A percentile compares a stretch with the other conserved stretches of the same genome.
Evolutionary conservation across 2,797 vertebrate genomes (phyloP).

Genomic region (Hoplostethus atlanticus): DNA sequence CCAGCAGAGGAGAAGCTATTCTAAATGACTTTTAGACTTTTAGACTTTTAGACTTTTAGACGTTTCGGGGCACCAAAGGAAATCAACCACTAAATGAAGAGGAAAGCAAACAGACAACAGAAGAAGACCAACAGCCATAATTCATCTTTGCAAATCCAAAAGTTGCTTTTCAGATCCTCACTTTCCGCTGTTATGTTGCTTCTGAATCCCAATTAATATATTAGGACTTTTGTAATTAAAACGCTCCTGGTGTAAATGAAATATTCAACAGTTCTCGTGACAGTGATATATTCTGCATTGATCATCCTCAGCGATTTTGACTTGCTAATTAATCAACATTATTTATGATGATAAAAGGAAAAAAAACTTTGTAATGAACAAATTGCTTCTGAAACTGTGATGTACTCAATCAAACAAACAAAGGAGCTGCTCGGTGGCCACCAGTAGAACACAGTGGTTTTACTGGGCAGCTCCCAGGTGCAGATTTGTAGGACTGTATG

Average conservation of each 20-base stretch:
- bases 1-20: neutral
- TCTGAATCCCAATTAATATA: conserved; percentile 76
- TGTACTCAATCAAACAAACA: conserved; percentile 74
- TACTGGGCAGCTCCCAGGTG: neutral
- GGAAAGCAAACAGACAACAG: conserved; percentile 1
- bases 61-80: neutral
- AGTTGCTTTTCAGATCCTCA: conserved; percentile 45
- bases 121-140: neutral
- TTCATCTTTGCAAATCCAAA: conserved; percentile 8
- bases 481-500: too few relatives aligned
- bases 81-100: neutral
- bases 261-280: conserved; percentile 86
- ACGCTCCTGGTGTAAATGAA: conserved; percentile 85
- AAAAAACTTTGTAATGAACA: conserved; percentile 78
- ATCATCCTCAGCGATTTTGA: conserved; percentile 88
- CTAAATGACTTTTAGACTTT: neutral
- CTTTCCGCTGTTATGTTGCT: conserved; percentile 37
- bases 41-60: too few relatives aligned
- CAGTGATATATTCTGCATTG: conserved; percentile 89
- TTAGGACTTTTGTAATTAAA: conserved; percentile 84
- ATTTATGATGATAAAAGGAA: conserved; percentile 85
- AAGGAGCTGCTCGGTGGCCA: neutral
- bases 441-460: neutral
- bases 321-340: conserved; percentile 90
- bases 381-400: conserved; percentile 80